Base-by-base conservation (phyloP, 2,888 invertebrate species). In the Hirtodrosophila cameraria region DNA sequence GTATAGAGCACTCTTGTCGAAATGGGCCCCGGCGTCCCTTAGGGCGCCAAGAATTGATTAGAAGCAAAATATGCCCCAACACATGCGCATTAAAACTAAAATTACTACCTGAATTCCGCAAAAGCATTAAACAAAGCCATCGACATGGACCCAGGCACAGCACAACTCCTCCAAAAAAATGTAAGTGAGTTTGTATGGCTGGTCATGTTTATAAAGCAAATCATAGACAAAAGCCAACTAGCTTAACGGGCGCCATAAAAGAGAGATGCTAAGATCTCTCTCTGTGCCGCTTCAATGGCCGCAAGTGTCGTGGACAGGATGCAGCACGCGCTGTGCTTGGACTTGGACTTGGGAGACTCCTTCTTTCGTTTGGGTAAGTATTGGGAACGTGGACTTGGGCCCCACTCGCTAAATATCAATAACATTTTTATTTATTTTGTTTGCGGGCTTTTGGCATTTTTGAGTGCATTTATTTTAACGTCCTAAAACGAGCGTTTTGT, bases 51-150 rank as follows among this genome's bases (percentile, higher is more conserved):
- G 48, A 67, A 72, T 80, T 80, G 68, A 86, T 77, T 75, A 72
- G 59, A 55, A 38, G 52, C 63, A 33, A 73, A 69, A 65, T 69
- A 69, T 75, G 58, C 59, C 66, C 65, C 42, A 60, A 53, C 69
- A 64, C 63, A 75, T 48, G 50, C 13, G 49, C 80, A 75, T 82
- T 86, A 72, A 77, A 73, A 58, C 63, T 63, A 60, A 86, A 81
- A 86, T 83, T 83, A 83, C 82, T 83, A 83, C 87, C 82, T 83
- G 85, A 84, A 69, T 86, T 83, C 87, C 82, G 82, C 82, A 83
- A 58, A 50, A 13, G 50, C 67, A 71, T 64, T 35, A 67, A 73
- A 80, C 76, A 80, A 79, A 58, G 66, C 55, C 36, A 45, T 36
- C 43, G 53, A 57, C 59, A 50, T 46, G 43, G 25, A 41, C 11